These are phyloP conservation scores for Magallana nippona DNA, from an alignment of 2,888 invertebrate species.

Conservation along the genomic window DNA sequence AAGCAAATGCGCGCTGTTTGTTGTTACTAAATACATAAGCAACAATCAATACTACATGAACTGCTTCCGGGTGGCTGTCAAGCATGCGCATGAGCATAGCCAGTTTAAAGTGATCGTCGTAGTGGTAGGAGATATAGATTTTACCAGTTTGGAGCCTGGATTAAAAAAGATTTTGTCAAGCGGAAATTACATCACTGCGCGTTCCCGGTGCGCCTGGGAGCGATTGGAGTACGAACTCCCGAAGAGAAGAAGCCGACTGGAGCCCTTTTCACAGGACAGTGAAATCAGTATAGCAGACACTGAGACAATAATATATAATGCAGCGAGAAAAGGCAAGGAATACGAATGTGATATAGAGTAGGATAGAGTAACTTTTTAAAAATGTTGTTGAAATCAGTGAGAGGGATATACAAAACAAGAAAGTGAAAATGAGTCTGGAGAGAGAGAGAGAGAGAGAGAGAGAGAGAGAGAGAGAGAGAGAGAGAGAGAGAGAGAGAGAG, in stretches of 20 bases:
- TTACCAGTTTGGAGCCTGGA: conserved; percentile 57
- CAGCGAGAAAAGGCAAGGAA: background rate
- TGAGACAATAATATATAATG: conserved; percentile 60
- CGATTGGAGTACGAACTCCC: conserved; percentile 62
- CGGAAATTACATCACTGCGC: conserved; percentile 62
- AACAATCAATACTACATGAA: conserved; percentile 54
- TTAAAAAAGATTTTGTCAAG: conserved; percentile 54
- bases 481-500: background rate
- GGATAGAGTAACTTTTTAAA: conserved; percentile 18
- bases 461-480: conserved; percentile 13
- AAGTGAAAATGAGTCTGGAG: background rate
- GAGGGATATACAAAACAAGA: too few species aligned
- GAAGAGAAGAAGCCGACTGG: conserved; percentile 44
- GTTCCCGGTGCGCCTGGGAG: conserved; percentile 60
- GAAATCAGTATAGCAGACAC: conserved; percentile 56
- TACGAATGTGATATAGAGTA: conserved; percentile 30
- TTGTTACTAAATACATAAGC: conserved; percentile 56
- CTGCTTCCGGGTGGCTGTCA: conserved; percentile 50
- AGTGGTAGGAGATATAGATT: conserved; percentile 59
- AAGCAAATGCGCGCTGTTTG: conserved; percentile 58
- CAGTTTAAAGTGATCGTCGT: conserved; percentile 55
- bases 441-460: conserved; percentile 2
- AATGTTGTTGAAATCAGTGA: background rate
- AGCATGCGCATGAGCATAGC: conserved; percentile 44
- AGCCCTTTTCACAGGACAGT: conserved; percentile 43